Base-by-base conservation (phyloP, 2,113 vertebrate genomes). In the Nanger granti region DNA sequence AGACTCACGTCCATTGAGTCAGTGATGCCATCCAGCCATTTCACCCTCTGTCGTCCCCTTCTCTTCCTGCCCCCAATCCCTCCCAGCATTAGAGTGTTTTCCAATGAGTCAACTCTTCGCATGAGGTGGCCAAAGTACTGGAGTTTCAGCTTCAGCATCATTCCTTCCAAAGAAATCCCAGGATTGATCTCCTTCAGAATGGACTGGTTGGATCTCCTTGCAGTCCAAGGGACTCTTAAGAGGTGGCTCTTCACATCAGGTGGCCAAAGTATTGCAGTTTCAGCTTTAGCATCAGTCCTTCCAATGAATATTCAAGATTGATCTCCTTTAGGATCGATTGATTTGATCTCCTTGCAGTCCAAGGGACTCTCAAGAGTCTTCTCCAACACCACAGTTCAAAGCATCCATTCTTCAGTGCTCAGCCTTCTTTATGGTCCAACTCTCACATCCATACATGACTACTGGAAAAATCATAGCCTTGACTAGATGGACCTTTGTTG, bases 401-500 rank as follows among this genome's bases (percentile, higher is more conserved):
- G 62, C 29, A 31, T 64, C 62, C 1, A 64, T 34, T 64, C 29
- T 64, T 64, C 0, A 0, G 29, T 0, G 0, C 6, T 64, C 29
- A 64, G 29, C 62, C 14, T 64, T 15, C 29, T 8, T 31, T 15
- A 64, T 7, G 3, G 62, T 64, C 62, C 13, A 34, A 34, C 62
- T 64, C 29, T 31, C 62, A 64, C 3, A 64, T 17, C 62, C 62
- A 64, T 64, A 64, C 62, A 15, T 34, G 14, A 64, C 62, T 7
- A 34, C 62, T 34, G 29, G 62, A 64, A 64, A 64, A 64, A 64
- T 3, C 62, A 64, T 64, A 64, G 62, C 29, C 6, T 34, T 64
- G 62, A 64, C 62, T 64, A 64, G 62, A 64, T 7, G 29, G 62
- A 64, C 14, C 62, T 64, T 64, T 7, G 62, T 64, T 15, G 29